Percentiles rank a stretch among this genome's conserved stretches.
Conservation (phyloP, 1,140 invertebrate genomes). For the Leptinotarsa defecta region DNA sequence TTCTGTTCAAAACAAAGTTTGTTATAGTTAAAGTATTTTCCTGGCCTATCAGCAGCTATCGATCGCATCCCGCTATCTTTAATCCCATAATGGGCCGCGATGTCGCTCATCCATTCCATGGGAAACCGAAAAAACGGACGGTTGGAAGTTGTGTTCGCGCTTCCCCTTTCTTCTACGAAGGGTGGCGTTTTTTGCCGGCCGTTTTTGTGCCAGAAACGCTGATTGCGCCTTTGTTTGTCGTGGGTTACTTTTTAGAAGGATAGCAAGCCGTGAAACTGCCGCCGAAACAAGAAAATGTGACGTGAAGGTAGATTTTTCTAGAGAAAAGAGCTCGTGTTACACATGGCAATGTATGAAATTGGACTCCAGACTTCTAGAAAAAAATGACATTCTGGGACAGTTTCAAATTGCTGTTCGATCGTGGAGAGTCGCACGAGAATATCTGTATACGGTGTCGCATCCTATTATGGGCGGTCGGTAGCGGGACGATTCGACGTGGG, state of each 20-base stretch:
- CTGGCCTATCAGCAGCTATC: background rate
- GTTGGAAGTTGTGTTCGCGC: background rate
- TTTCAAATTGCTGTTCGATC: too few relatives aligned
- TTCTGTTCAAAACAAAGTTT: too few relatives aligned
- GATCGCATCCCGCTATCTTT: background rate
- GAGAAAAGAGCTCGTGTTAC: background rate
- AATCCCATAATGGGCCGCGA: conserved; percentile 7
- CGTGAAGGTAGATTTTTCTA: background rate
- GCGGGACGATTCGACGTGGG: too few relatives aligned
- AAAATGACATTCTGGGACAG: too few relatives aligned
- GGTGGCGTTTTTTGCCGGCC: background rate
- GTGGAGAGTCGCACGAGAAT: too few relatives aligned
- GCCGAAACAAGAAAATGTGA: background rate
- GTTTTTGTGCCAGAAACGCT: background rate
- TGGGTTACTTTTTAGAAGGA: background rate
- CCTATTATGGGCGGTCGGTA: too few relatives aligned
- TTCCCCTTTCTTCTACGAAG: background rate
- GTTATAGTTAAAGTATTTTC: background rate
- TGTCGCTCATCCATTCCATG: conserved; percentile 5
- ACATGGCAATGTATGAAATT: background rate
- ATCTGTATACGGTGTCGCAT: too few relatives aligned
- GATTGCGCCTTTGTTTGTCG: conserved; percentile 7
- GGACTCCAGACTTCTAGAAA: too few relatives aligned
- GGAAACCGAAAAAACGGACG: conserved; percentile 1
- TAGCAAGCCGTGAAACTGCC: background rate